These are phyloP conservation scores for Emydura subglobosa DNA, from an alignment of 2,113 vertebrate genomes.

Conservation along the genomic window DNA sequence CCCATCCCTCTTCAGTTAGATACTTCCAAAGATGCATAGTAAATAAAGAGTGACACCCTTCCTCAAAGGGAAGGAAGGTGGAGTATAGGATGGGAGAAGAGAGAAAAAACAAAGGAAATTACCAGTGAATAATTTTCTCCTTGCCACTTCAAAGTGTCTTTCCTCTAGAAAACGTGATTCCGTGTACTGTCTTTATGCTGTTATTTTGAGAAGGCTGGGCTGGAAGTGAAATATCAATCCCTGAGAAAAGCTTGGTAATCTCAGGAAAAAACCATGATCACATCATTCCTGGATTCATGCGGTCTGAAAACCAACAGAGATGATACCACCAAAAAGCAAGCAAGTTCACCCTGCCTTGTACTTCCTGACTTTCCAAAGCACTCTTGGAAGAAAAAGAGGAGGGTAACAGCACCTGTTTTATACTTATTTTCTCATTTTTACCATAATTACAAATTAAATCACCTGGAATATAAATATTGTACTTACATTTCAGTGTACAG, in stretches of 20 bases:
- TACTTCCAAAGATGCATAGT: not conserved
- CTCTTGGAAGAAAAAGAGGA: not conserved
- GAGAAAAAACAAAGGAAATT: not conserved
- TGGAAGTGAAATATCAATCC: no score
- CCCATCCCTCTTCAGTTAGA: not conserved
- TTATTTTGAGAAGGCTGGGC: not conserved
- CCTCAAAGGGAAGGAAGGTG: not conserved
- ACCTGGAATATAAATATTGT: not conserved
- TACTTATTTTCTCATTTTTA: not conserved
- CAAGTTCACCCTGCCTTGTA: not conserved
- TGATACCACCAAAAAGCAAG: not conserved
- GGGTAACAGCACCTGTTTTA: not conserved
- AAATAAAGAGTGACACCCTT: rapidly evolving
- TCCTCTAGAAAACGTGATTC: not conserved
- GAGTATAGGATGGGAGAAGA: not conserved
- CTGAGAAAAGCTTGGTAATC: no score
- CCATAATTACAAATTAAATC: not conserved
- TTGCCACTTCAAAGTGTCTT: not conserved
- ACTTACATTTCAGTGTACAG: not conserved
- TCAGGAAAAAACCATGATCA: no score
- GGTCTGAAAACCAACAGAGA: no score
- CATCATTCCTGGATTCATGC: no score
- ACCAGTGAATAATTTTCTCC: not conserved
- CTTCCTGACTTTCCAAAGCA: not conserved
- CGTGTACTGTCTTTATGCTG: not conserved